phyloP scores from a whole-genome alignment of 2,113 vertebrate genomes.

The Charadrius vociferus region DNA sequence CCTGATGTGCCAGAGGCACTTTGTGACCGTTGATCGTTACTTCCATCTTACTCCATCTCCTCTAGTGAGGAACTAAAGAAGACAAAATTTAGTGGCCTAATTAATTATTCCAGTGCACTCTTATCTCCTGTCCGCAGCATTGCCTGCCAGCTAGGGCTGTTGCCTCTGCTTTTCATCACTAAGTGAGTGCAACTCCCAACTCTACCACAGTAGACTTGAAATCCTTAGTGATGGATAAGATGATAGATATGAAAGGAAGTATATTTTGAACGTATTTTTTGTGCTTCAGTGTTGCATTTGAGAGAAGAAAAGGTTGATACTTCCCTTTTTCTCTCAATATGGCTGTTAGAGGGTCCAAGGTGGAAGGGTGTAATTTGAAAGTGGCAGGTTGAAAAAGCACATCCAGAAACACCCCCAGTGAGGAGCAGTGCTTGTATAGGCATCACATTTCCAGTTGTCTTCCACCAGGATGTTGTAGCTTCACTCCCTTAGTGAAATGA shows the following conservation, averaged over 20 bases:
- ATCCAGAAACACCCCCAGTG: neutral
- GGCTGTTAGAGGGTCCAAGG: neutral
- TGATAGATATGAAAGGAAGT: neutral
- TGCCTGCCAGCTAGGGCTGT: neutral
- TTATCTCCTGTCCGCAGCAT: neutral
- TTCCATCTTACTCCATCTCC: neutral
- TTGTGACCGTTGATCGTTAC: neutral
- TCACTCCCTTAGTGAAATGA: neutral
- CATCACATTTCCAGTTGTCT: neutral
- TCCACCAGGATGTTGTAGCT: neutral
- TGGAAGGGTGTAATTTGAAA: neutral
- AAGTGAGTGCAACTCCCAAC: neutral
- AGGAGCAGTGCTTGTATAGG: neutral
- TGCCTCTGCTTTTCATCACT: neutral
- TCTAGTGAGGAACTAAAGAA: neutral
- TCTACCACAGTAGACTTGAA: neutral
- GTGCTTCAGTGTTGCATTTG: neutral
- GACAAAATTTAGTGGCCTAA: neutral
- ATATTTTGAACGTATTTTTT: neutral
- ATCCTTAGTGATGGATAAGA: neutral
- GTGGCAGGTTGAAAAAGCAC: neutral
- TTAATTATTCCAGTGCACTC: neutral
- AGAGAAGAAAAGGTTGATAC: neutral
- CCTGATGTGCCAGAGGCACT: neutral
- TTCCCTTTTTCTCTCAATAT: neutral